Evolutionary conservation across 2,888 invertebrate genomes (phyloP), one percentile per base, ranked within the genome.

Genomic region (Cheilosia vulpina): DNA sequence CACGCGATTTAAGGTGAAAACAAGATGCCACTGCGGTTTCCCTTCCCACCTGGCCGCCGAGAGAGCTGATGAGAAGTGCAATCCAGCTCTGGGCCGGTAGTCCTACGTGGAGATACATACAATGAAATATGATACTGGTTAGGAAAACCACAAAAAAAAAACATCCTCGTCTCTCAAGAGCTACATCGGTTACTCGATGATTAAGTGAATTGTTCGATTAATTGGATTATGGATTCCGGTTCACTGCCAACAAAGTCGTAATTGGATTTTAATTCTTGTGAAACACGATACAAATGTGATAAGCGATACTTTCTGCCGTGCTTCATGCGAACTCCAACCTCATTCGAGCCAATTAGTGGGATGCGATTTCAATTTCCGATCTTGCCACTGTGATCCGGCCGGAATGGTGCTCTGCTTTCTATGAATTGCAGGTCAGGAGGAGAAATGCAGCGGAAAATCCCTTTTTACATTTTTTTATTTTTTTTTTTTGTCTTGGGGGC

Each of bases 201-300:
- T 85, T 85, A 81, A 85, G 81, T 85, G 85, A 85, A 85, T 85
- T 81, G 85, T 85, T 85, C 85, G 85, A 85, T 85, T 85, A 85
- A 85, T 85, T 85, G 85, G 85, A 85, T 85, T 85, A 85, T 81
- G 81, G 81, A 81, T 85, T 81, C 63, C 72, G 62, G 63, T 76
- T 77, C 62, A 68, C 66, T 76, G 76, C 52, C 66, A 81, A 72
- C 62, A 71, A 66, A 71, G 66, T 81, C 66, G 81, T 85, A 85
- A 85, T 85, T 85, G 85, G 81, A 81, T 77, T 85, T 85, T 85
- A 85, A 85, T 85, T 85, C 85, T 52, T 72, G 62, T 45, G 76
- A 85, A 85, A 81, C 80, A 81, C 85, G 85, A 72, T 66, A 71
- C 53, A 58, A 73, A 83, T 72, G 78, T 62, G 78, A 72, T 66